Evolutionary conservation across 1,140 invertebrate species (phyloP), one percentile per base, ranked within the genome.

Genomic region (Chlorops oryzae): DNA sequence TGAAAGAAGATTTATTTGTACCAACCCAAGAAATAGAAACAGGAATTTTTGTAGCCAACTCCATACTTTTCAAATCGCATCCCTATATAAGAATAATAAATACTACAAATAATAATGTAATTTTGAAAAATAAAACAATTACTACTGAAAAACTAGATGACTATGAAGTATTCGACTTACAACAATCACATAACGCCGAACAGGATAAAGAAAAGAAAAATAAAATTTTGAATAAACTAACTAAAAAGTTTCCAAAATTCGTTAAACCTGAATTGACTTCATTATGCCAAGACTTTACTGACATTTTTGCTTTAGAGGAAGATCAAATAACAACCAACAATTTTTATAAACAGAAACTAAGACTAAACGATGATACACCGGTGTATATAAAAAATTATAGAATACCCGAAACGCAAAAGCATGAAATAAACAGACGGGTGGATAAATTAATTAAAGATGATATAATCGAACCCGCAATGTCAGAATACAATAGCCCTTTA

Each of bases 351-450:
- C n/a, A n/a, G n/a, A n/a, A n/a, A n/a, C n/a, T n/a, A n/a, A n/a
- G n/a, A n/a, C n/a, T n/a, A n/a, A n/a, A n/a, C n/a, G n/a, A n/a
- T n/a, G n/a, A n/a, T n/a, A n/a, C n/a, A n/a, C n/a, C n/a, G n/a
- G n/a, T n/a, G n/a, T n/a, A n/a, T 25, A 44, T 44, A 25, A 48
- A 48, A 48, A 38, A 48, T 38, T 48, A 48, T 39, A 23, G 47
- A 27, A 10, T 49, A 3, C 47, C 47, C 6, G 13, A 40, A 27
- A 6, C 24, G 20, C 38, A 49, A 7, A 49, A 41, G 38, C 12
- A 27, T 3, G 47, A 40, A 49, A 32, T 49, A 3, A 21, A 27
- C 5, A 2, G 10, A 15, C 37, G 41, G 28, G 24, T 49, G 5
- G 23, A 49, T 13, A 49, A 49, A 20, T 17, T 49, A 6, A 17